Percentiles rank a stretch among this genome's conserved stretches.
Evolutionary conservation across 2,113 vertebrate genomes (phyloP).

Genomic region (Propithecus coquereli): DNA sequence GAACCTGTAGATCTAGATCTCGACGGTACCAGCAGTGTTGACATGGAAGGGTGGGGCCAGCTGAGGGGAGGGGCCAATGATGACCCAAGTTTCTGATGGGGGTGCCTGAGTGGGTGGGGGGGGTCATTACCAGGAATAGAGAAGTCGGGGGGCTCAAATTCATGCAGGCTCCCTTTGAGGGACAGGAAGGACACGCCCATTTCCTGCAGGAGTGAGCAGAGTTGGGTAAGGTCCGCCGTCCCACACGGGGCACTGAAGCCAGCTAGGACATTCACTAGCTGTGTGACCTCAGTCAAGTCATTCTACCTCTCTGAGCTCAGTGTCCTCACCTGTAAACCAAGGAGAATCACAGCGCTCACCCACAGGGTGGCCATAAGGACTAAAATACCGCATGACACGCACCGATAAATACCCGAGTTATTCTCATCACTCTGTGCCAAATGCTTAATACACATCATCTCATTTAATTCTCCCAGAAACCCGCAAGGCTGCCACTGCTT

Average conservation of each 20-base stretch:
- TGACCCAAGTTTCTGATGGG: not conserved
- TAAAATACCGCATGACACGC: not conserved
- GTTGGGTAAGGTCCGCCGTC: not conserved
- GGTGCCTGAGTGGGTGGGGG: not conserved
- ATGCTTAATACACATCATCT: not conserved
- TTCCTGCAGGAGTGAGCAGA: not conserved
- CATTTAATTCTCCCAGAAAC: not conserved
- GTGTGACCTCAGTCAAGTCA: not conserved
- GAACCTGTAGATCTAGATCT: not conserved
- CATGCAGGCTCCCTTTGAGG: not conserved
- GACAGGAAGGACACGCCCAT: not conserved
- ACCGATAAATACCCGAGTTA: not conserved
- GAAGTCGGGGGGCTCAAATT: not conserved
- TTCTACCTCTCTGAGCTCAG: not conserved
- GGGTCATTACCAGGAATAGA: not conserved
- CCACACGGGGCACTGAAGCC: not conserved
- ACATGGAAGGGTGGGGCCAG: not conserved
- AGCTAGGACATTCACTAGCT: not conserved
- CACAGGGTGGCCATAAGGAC: not conserved
- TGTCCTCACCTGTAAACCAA: not conserved
- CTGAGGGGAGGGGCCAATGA: not conserved
- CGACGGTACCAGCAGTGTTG: not conserved
- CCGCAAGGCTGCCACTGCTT: not conserved
- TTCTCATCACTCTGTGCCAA: not conserved
- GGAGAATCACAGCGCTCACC: not conserved